Conservation (phyloP, 2,113 vertebrate species). For the Cochlearius cochlearius region DNA sequence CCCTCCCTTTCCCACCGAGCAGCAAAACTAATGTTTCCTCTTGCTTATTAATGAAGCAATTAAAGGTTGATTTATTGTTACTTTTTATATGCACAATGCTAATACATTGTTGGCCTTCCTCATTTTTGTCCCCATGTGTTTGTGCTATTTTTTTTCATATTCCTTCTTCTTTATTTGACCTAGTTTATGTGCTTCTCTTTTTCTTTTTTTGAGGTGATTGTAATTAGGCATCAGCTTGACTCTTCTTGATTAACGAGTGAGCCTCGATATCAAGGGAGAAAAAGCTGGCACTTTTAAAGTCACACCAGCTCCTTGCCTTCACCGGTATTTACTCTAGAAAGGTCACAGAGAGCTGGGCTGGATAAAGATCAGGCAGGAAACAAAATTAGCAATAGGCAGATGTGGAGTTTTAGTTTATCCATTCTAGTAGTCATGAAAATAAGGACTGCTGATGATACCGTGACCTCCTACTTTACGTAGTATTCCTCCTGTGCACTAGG, state of each 20-base stretch:
- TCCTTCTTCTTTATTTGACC: slow-evolving; percentile 10
- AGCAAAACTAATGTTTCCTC: neutral
- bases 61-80: neutral
- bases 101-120: neutral
- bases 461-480: neutral
- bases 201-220: slow-evolving; percentile 6
- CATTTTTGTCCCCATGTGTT: neutral
- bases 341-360: neutral
- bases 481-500: neutral
- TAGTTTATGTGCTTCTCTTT: neutral
- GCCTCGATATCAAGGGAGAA: neutral
- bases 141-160: neutral
- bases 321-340: neutral
- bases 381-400: neutral
- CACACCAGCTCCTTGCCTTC: neutral
- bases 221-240: slow-evolving; percentile 26
- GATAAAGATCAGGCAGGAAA: neutral
- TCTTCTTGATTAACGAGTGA: slow-evolving; percentile 25
- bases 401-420: neutral
- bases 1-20: neutral
- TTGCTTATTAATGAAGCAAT: neutral
- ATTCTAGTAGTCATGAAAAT: neutral
- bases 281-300: neutral
- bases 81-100: neutral
- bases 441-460: neutral